Evolutionary conservation across 2,888 invertebrate species (phyloP).

Genomic region (Limenitis arthemis): DNA sequence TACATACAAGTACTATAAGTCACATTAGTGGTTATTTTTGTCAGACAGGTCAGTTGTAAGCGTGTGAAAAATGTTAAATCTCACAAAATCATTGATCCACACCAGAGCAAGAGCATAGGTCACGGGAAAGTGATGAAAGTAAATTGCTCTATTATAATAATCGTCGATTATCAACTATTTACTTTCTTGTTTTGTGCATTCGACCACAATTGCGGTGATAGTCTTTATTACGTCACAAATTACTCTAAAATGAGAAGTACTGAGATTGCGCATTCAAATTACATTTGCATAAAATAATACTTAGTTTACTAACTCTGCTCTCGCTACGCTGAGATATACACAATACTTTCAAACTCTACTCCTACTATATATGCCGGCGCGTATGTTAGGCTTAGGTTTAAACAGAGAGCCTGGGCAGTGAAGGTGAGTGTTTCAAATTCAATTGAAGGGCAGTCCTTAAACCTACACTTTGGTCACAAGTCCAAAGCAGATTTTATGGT

Average conservation of each 20-base stretch:
- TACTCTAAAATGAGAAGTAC: neutral
- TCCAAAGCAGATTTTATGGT: too few species aligned
- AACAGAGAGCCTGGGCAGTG: too few species aligned
- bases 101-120: constrained; percentile 10
- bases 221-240: neutral
- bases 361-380: too few species aligned
- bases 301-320: too few species aligned
- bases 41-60: neutral
- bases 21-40: neutral
- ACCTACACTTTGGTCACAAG: too few species aligned
- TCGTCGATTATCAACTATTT: neutral
- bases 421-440: too few species aligned
- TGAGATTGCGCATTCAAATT: neutral
- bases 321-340: too few species aligned
- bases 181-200: constrained; percentile 1
- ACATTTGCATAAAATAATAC: neutral
- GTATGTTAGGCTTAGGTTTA: too few species aligned
- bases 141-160: constrained; percentile 7
- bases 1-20: neutral
- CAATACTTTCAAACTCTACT: too few species aligned
- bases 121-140: constrained; percentile 25
- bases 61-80: constrained; percentile 5
- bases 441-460: too few species aligned
- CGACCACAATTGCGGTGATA: neutral
- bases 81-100: neutral